Evolutionary conservation across 2,888 invertebrate species (phyloP).

Genomic region (Ochropleura leucogaster): DNA sequence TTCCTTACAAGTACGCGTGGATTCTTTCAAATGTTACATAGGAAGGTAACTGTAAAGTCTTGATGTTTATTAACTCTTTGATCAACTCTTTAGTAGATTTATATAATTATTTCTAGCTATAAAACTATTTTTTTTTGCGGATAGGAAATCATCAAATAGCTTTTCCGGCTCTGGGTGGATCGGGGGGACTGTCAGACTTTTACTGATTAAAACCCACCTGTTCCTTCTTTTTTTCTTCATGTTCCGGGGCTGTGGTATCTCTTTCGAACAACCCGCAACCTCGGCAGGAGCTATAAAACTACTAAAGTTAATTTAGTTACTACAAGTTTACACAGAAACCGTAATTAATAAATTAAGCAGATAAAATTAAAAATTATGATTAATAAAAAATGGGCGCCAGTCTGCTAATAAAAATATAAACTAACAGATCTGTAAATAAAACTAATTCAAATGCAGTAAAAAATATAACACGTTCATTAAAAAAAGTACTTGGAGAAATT

Average conservation of each 20-base stretch:
- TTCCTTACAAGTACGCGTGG: conserved; percentile 4
- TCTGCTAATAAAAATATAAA: conserved; percentile 41
- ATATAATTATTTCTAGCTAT: not conserved
- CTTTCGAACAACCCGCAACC: no score
- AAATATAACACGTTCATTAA: conserved; percentile 54
- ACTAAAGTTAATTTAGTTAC: not conserved
- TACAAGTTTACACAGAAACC: not conserved
- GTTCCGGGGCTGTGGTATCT: no score
- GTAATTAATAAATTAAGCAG: conserved; percentile 11
- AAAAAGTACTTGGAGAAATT: conserved; percentile 57
- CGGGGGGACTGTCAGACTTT: no score
- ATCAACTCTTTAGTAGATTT: not conserved
- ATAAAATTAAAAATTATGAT: conserved; percentile 24
- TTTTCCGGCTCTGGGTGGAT: no score
- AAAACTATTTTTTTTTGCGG: not conserved
- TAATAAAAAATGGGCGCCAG: conserved; percentile 31
- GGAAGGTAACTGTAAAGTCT: not conserved
- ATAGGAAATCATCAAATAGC: no score
- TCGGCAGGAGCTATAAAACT: not conserved
- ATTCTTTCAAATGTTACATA: not conserved
- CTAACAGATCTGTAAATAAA: conserved; percentile 38
- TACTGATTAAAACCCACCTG: no score
- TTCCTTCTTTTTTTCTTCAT: no score
- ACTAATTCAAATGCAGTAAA: conserved; percentile 55
- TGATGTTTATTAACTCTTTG: not conserved